A percentile compares a stretch with the other conserved stretches of the same genome.
phyloP scores from a whole-genome alignment of 2,113 vertebrate species.

The Apodemus speciosus region DNA sequence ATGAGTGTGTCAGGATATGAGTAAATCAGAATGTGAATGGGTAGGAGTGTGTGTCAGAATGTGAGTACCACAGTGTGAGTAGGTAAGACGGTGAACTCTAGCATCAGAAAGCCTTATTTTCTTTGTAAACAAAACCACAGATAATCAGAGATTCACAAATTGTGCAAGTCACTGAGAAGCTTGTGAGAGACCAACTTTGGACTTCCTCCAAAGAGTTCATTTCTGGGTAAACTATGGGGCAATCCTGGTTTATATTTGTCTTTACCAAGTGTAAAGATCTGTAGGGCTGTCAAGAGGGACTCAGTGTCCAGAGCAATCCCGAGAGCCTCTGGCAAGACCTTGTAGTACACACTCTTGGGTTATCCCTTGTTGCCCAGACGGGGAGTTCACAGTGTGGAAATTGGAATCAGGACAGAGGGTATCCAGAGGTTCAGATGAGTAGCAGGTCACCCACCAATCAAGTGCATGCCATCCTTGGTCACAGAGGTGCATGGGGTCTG shows the following conservation, averaged over 20 bases:
- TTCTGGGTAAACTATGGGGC: neutral
- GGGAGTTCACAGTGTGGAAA: neutral
- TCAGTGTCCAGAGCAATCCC: neutral
- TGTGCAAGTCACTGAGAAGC: neutral
- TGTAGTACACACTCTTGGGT: neutral
- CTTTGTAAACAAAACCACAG: conserved; percentile 19
- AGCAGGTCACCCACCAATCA: neutral
- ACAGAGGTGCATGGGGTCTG: neutral
- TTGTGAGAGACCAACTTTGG: neutral
- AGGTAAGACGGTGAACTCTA: neutral
- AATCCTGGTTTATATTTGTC: neutral
- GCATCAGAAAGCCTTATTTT: neutral
- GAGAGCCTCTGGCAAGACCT: neutral
- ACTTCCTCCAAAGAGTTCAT: neutral
- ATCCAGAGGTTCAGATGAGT: neutral
- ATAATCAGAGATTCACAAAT: neutral
- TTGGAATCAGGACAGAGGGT: too few species aligned
- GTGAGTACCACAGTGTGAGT: neutral
- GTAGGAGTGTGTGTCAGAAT: neutral
- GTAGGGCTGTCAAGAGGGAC: neutral
- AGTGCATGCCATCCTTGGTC: neutral
- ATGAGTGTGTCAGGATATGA: neutral
- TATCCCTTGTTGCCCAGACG: neutral
- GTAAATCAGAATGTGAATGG: neutral
- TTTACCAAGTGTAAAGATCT: neutral